phyloP scores from a whole-genome alignment of 2,113 vertebrate genomes.

The Pseudorectes ferrugineus region DNA sequence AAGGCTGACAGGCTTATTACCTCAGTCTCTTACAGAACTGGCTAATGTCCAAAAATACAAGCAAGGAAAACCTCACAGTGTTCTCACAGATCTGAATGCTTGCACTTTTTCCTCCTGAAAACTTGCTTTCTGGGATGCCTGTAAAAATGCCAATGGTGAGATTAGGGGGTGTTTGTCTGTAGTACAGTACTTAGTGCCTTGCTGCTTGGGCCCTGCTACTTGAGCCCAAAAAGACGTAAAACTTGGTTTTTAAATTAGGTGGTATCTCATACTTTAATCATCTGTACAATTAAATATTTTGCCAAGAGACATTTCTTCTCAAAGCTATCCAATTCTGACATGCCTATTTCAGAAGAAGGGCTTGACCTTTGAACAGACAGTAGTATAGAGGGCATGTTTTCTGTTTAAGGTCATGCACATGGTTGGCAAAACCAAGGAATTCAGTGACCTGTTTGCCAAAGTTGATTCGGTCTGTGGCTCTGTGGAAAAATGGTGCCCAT shows the following conservation, averaged over 20 bases:
- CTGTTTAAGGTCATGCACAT: not conserved
- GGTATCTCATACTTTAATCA: not conserved
- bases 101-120: not conserved
- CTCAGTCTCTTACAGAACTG: not conserved
- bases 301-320: not conserved
- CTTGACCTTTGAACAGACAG: not conserved
- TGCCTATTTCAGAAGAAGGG: rapidly evolving
- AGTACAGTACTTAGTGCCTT: not conserved
- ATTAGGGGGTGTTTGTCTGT: not conserved
- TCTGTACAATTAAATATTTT: not conserved
- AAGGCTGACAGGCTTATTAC: not conserved
- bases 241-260: not conserved
- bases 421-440: not conserved
- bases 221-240: not conserved
- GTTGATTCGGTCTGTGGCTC: not conserved
- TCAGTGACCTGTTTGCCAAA: not conserved
- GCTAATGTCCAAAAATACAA: not conserved
- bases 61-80: not conserved
- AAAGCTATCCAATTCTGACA: not conserved
- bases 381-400: not conserved
- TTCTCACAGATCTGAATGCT: not conserved
- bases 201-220: not conserved
- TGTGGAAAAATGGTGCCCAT: not conserved
- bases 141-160: rapidly evolving
- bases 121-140: not conserved